Conservation (phyloP, 2,888 invertebrate species). For the Adelphocoris suturalis region DNA sequence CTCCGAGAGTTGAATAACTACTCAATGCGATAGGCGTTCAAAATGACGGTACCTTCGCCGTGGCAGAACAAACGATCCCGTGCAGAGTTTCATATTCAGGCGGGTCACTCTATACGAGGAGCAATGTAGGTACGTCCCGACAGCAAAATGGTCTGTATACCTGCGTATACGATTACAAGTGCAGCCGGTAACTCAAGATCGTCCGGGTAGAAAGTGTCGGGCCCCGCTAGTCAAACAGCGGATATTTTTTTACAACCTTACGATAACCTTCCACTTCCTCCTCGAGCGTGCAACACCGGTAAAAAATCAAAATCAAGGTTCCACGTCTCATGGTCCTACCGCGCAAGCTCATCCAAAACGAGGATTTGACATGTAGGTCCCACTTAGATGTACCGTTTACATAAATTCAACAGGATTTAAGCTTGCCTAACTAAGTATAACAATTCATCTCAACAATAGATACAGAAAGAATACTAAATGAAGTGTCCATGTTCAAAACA, state of each 20-base stretch:
- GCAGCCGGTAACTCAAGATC: conserved; percentile 57
- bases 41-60: conserved; percentile 23
- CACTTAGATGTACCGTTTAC: too few species aligned
- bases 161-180: conserved; percentile 50
- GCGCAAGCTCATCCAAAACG: too few species aligned
- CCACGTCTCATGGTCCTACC: too few species aligned
- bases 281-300: neutral
- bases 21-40: neutral
- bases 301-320: neutral
- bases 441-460: too few species aligned
- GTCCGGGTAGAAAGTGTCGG: conserved; percentile 56
- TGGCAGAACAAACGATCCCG: conserved; percentile 32
- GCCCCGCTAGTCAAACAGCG: neutral
- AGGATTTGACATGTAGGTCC: too few species aligned
- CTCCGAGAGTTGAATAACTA: neutral
- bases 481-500: too few species aligned
- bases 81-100: conserved; percentile 46
- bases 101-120: conserved; percentile 40
- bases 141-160: conserved; percentile 51
- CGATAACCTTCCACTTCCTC: neutral
- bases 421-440: too few species aligned
- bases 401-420: too few species aligned
- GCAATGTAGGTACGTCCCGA: neutral
- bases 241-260: neutral
- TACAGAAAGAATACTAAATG: too few species aligned